Percentiles rank a stretch among this genome's conserved stretches.
Evolutionary conservation across 2,113 vertebrate genomes (phyloP).

Genomic region (Poicephalus gulielmi): DNA sequence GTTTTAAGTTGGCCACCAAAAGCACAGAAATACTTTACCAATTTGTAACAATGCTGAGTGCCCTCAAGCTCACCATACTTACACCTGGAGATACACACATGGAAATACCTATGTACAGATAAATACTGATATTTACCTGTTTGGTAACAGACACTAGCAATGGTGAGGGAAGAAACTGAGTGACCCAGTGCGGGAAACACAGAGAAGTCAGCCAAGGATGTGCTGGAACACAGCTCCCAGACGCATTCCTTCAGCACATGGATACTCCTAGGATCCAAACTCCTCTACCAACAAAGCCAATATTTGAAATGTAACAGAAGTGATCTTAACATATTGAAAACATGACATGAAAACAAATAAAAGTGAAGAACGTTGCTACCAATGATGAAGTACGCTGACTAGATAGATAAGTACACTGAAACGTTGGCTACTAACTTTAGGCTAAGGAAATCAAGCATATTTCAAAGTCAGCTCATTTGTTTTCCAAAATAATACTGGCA

Average conservation of each 20-base stretch:
- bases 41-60: background rate
- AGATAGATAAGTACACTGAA: background rate
- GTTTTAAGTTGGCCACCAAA: background rate
- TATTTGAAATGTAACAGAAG: background rate
- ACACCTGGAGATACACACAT: background rate
- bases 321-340: background rate
- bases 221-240: background rate
- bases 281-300: background rate
- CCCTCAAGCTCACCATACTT: background rate
- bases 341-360: background rate
- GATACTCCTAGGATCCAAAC: background rate
- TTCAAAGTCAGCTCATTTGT: background rate
- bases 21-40: background rate
- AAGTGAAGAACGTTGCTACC: background rate
- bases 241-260: background rate
- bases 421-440: background rate
- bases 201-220: background rate
- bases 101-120: background rate
- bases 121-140: background rate
- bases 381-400: background rate
- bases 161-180: background rate
- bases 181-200: background rate
- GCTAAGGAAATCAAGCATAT: fast-evolving
- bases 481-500: background rate
- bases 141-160: background rate